Conservation (phyloP, 2,113 vertebrate genomes). For the Phoxinus phoxinus region DNA sequence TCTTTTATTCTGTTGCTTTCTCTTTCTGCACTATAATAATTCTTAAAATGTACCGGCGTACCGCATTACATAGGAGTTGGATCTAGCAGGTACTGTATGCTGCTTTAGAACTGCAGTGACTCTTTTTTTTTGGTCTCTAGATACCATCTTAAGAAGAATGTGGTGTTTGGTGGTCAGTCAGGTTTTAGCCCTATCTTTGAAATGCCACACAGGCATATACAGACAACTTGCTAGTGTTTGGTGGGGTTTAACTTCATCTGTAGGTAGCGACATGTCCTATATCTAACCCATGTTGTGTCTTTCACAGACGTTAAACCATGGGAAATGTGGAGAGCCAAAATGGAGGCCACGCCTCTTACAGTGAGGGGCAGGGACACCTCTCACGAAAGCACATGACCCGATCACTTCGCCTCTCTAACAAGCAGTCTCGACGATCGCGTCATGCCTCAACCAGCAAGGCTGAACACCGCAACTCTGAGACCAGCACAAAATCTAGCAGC, state of each 20-base stretch:
- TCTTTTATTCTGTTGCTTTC: background rate
- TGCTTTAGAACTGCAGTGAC: background rate
- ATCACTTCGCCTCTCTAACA: constrained; percentile 87
- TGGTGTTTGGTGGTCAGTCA: constrained; percentile 18
- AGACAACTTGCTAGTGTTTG: background rate
- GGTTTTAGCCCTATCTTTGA: constrained; percentile 29
- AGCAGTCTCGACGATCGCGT: constrained; percentile 79
- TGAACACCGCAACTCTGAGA: constrained; percentile 85
- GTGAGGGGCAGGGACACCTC: constrained; percentile 81
- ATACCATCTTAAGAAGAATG: background rate
- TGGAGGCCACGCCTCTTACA: constrained; percentile 84
- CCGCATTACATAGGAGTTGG: background rate
- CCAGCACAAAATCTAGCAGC: constrained; percentile 93
- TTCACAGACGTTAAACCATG: constrained; percentile 84
- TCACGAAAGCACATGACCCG: constrained; percentile 91
- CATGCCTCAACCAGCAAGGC: constrained; percentile 84
- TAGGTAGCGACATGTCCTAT: background rate
- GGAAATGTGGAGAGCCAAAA: constrained; percentile 96
- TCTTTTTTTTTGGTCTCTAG: background rate
- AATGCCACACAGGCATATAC: background rate
- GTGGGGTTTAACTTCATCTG: background rate
- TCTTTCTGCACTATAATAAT: background rate
- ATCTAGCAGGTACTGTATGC: background rate
- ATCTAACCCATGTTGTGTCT: background rate
- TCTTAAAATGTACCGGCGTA: background rate